These are phyloP conservation scores for Axinella damicornis DNA, from an alignment of 37 sponge, comb jelly and placozoan species.

Conservation along the genomic window DNA sequence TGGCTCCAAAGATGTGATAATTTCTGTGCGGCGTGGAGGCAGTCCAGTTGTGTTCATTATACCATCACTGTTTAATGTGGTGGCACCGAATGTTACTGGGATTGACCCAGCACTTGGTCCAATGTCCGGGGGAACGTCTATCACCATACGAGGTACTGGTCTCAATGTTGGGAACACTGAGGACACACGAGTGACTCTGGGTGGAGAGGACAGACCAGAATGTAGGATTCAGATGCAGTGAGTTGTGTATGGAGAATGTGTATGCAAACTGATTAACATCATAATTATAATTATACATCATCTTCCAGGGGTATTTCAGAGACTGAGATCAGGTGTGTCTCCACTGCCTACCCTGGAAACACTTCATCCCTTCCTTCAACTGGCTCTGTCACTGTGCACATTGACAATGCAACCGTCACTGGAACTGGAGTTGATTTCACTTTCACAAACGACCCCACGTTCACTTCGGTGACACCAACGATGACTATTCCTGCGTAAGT, in stretches of 20 bases:
- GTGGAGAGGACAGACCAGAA: conserved; percentile 25
- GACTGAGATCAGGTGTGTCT: too few species aligned
- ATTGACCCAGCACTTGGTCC: conserved; percentile 76
- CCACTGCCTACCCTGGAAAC: too few species aligned
- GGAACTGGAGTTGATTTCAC: conserved; percentile 27
- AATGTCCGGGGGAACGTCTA: conserved; percentile 65
- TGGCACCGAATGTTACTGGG: conserved; percentile 5
- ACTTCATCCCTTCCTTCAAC: too few species aligned
- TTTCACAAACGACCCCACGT: conserved; percentile 47
- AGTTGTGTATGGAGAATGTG: too few species aligned
- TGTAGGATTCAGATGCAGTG: neutral
- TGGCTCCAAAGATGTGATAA: too few species aligned
- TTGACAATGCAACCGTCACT: conserved; percentile 15
- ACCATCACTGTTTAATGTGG: neutral
- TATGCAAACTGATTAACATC: too few species aligned
- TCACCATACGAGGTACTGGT: conserved; percentile 66
- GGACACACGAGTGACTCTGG: conserved; percentile 37
- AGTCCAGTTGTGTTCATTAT: too few species aligned
- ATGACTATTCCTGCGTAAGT: conserved; percentile 58
- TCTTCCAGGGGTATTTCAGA: too few species aligned
- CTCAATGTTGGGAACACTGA: conserved; percentile 71
- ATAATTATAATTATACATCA: too few species aligned
- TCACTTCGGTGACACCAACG: conserved; percentile 26
- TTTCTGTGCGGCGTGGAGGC: too few species aligned
- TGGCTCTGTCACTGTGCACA: neutral